phyloP scores from a whole-genome alignment of 2,113 vertebrate genomes.

The Clarias magur region DNA sequence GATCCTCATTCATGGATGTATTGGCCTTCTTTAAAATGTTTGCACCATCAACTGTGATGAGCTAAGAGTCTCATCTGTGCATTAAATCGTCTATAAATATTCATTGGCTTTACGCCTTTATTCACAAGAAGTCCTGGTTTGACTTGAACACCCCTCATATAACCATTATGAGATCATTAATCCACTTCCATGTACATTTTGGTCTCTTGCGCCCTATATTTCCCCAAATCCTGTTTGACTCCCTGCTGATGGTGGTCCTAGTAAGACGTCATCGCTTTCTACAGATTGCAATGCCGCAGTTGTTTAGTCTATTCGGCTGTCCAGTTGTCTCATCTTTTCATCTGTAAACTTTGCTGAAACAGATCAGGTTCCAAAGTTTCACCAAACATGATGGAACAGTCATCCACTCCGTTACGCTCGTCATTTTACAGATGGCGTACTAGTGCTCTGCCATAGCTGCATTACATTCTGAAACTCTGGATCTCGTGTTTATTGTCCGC shows the following conservation, averaged over 20 bases:
- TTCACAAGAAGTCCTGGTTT: too few species aligned
- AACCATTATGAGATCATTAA: too few species aligned
- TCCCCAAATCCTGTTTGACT: not conserved
- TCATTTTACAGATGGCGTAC: not conserved
- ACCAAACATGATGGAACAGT: not conserved
- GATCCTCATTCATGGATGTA: too few species aligned
- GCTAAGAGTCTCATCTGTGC: too few species aligned
- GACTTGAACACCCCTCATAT: too few species aligned
- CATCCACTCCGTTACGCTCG: not conserved
- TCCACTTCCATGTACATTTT: not conserved
- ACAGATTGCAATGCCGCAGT: not conserved
- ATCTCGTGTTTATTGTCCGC: not conserved
- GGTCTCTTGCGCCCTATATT: not conserved
- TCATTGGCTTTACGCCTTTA: too few species aligned
- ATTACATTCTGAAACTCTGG: not conserved
- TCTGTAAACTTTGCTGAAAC: not conserved
- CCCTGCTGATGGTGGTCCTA: too few species aligned
- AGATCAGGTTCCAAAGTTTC: not conserved
- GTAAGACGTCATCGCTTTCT: not conserved
- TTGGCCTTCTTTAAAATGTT: too few species aligned
- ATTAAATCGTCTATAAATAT: too few species aligned
- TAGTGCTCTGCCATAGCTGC: not conserved
- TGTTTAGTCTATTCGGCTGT: not conserved
- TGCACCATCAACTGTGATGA: too few species aligned
- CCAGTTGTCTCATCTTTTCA: not conserved